Base-by-base conservation (phyloP, 2,888 invertebrate species). In the Caenorhabditis sp. region DNA sequence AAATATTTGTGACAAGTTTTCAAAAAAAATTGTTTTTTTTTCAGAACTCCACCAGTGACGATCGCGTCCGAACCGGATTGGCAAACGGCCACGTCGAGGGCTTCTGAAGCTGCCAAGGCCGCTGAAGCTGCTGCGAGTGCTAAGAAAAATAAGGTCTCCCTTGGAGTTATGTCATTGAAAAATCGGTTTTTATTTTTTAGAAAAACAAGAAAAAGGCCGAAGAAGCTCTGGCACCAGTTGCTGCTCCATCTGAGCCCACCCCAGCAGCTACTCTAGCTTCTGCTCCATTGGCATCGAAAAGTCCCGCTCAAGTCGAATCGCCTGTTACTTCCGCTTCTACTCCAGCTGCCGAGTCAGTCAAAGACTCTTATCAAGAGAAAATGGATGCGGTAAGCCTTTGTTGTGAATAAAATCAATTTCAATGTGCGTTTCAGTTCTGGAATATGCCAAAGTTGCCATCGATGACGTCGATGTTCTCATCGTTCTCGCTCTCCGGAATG, bases 391-490 rank as follows among this genome's bases (percentile, higher is more conserved):
- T 65, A 55, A 45, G 27, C 15, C 13, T 24, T 15, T 20, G 9
- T n/a, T n/a, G n/a, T n/a, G n/a, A n/a, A n/a, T n/a, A n/a, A n/a
- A n/a, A n/a, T n/a, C n/a, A n/a, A n/a, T n/a, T n/a, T n/a, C n/a
- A n/a, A n/a, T n/a, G n/a, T n/a, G n/a, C n/a, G 26, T 62, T 74
- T n/a, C 27, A 74, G 74, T 30, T 76, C 7, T 70, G 63, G 76
- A 59, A 56, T 22, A 76, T 76, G 70, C 63, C 70, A 2, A 61
- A 55, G n/a, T 17, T 71, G 6, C 71, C 71, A 2, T 53, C 70
- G 7, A 37, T 76, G 24, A 27, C 76, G n/a, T 66, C 77, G n/a
- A 48, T 66, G 48, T 61, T 72, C 24, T 66, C 71, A 0, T 58
- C 53, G 2, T 65, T 72, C 22, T 72, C 72, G 6, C 20, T 78